These are phyloP conservation scores for Drosophila kepulauana DNA, from an alignment of 1,140 invertebrate species.

Conservation along the genomic window DNA sequence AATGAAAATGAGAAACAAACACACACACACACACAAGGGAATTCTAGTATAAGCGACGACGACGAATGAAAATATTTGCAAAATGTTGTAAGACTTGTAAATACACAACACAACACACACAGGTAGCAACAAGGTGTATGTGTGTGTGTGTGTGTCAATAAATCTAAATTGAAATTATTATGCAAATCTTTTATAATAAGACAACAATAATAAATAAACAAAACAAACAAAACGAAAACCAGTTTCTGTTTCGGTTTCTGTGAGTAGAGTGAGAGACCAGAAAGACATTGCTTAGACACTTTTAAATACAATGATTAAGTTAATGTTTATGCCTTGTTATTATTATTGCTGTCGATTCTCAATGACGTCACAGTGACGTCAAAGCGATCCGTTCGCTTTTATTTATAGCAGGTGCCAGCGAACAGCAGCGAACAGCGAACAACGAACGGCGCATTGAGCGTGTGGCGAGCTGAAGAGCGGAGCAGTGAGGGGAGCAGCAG, in stretches of 20 bases:
- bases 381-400: conserved; percentile 72
- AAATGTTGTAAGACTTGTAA: conserved; percentile 46
- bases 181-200: conserved; percentile 16
- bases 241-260: conserved; percentile 35
- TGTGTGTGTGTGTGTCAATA: conserved; percentile 28
- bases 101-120: conserved; percentile 9
- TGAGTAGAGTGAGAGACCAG: conserved; percentile 7
- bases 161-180: conserved; percentile 34
- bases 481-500: background rate
- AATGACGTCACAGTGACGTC: conserved; percentile 81
- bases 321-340: conserved; percentile 77
- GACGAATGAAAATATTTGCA: conserved; percentile 39
- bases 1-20: conserved; percentile 5
- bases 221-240: conserved; percentile 31
- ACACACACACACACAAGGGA: background rate
- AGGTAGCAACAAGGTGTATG: background rate
- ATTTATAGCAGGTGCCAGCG: conserved; percentile 66
- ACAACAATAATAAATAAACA: conserved; percentile 15
- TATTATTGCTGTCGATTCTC: conserved; percentile 64
- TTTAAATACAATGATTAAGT: conserved; percentile 75
- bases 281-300: conserved; percentile 68
- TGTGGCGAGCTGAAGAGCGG: background rate
- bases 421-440: background rate
- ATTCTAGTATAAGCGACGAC: background rate
- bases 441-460: too few species aligned